Evolutionary conservation across 1,140 invertebrate species (phyloP), one percentile per base, ranked within the genome.

Genomic region (Zaprionus ornatus): DNA sequence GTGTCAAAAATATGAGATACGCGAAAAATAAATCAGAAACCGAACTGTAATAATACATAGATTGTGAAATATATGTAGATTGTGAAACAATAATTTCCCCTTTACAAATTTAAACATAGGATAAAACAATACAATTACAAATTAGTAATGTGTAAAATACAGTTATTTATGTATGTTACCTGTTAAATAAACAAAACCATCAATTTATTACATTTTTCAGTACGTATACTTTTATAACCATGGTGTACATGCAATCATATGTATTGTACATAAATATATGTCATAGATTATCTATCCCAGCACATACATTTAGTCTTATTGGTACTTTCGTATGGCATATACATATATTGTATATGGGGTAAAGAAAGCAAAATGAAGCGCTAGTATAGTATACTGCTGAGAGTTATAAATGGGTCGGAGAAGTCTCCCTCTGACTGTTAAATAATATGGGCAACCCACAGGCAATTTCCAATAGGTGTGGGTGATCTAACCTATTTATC

Each of bases 51-150:
- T 86, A 88, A 83, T 83, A 82, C 52, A 57, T 66, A 66, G 54
- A 66, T 66, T 66, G 63, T 56, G 63, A 66, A 66, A 65, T 50
- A 66, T 45, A 66, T 66, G 63, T 66, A 70, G 80, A 86, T 79
- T 79, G 80, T 86, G 82, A 86, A 88, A 86, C 82, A 86, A 83
- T 87, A 86, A 86, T 82, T 87, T 78, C 84, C 73, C 81, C 61
- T 70, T 80, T 88, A 84, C 74, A 80, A 82, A 80, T 77, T 61
- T 70, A 76, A 78, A 60, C 59, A 32, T 71, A 72, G 78, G 67
- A 79, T 80, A 77, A 65, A 82, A 77, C 35, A 75, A 75, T 64
- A 64, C 21, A 55, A 45, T 10, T 57, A 29, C 55, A 32, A 59
- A 57, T 29, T 72, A 79, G 71, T 70, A 80, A 65, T 63, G 65